A percentile compares a stretch with the other conserved stretches of the same genome.
These are phyloP conservation scores for Menura novaehollandiae DNA, from an alignment of 2,113 vertebrate genomes.

Conservation along the genomic window DNA sequence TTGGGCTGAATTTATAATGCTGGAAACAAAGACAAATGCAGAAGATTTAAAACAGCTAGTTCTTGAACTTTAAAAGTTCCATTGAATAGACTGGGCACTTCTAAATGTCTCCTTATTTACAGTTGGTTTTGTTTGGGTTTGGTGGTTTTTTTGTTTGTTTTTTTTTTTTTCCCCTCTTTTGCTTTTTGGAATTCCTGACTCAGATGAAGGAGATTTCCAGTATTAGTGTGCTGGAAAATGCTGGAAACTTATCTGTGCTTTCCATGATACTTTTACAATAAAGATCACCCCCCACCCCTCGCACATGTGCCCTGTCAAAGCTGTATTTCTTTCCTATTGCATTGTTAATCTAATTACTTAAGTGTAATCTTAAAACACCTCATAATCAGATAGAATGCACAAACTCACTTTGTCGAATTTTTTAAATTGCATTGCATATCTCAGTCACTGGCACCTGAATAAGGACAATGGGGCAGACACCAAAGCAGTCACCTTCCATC, in stretches of 20 bases:
- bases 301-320: background rate
- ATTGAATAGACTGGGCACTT: background rate
- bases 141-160: background rate
- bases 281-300: fast-evolving
- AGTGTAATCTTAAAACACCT: background rate
- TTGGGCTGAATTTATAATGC: background rate
- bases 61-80: constrained; percentile 3
- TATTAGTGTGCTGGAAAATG: background rate
- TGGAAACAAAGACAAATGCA: background rate
- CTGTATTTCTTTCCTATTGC: background rate
- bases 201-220: background rate
- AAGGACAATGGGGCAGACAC: background rate
- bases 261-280: background rate
- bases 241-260: background rate
- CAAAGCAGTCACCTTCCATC: background rate
- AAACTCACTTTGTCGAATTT: background rate
- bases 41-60: background rate
- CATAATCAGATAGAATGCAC: background rate
- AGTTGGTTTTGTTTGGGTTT: background rate
- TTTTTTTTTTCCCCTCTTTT: background rate
- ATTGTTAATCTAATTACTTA: background rate
- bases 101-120: background rate
- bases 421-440: background rate
- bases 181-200: background rate
- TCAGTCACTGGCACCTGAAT: background rate